A percentile compares a stretch with the other conserved stretches of the same genome.
Conservation (phyloP, 2,797 vertebrate species). For the Eurystomus glaucurus region DNA sequence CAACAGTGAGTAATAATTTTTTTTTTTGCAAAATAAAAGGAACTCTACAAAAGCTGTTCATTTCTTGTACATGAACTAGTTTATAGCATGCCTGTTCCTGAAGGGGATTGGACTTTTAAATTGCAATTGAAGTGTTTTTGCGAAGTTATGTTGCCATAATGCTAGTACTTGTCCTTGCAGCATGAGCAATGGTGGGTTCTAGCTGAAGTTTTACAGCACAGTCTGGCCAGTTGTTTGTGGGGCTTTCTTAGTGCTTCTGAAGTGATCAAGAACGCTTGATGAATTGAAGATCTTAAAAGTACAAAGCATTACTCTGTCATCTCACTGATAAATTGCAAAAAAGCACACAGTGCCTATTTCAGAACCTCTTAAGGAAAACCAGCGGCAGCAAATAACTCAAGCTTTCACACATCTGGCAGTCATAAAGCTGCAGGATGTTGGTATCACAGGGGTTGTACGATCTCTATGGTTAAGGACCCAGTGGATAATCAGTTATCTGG, state of each 20-base stretch:
- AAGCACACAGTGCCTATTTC: neutral
- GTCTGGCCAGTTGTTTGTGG: neutral
- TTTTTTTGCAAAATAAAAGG: conserved; percentile 74
- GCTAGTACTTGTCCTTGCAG: neutral
- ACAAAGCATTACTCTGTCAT: neutral
- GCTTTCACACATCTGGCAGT: neutral
- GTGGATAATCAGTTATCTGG: neutral
- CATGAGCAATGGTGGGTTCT: neutral
- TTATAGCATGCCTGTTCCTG: neutral
- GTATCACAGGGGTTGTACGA: fast-evolving
- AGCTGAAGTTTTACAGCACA: neutral
- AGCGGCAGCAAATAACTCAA: neutral
- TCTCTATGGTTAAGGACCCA: neutral
- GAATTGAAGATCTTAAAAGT: neutral
- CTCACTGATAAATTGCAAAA: neutral
- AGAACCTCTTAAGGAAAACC: neutral
- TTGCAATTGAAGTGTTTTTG: neutral
- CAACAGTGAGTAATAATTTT: conserved; percentile 63
- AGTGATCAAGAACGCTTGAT: neutral
- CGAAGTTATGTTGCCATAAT: fast-evolving
- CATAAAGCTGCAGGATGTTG: neutral
- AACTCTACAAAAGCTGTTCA: neutral
- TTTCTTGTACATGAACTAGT: neutral
- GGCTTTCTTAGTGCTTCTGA: neutral
- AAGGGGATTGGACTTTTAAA: neutral